Evolutionary conservation across 1,140 invertebrate genomes (phyloP), one percentile per base, ranked within the genome.

Genomic region (Drosophila watanabei): DNA sequence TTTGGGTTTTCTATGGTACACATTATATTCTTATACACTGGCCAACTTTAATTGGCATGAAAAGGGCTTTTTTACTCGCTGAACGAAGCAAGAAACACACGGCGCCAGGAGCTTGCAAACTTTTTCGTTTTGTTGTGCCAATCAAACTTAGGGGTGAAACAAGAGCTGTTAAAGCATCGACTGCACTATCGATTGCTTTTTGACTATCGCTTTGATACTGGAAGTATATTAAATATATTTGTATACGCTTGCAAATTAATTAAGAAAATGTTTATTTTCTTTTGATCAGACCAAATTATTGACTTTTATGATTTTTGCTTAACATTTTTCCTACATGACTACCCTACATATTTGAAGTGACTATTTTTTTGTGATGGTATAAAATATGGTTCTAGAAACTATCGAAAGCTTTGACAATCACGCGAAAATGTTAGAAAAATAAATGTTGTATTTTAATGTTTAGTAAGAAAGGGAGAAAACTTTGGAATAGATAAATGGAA

Each of bases 71-170:
- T 82, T 86, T 86, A 86, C 83, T 75, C 71, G 58, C n/a, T 58
- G 58, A 45, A 65, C 39, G 64, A 54, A 75, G 79, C 69, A 62
- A 71, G 61, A 77, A 81, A 68, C 61, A 46, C 49, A 51, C 41
- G 58, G 48, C 79, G 78, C 62, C 79, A 76, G 75, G 63, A 86
- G 69, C 52, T 82, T 48, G 72, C 82, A 75, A 73, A 52, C 73
- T 85, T 79, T 85, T 86, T 81, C 69, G 56, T 64, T 83, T 85
- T 85, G 82, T 87, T 84, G 82, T 84, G 82, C 82, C 65, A 33
- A 52, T 52, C 51, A 52, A 16, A 52, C 33, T 5, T 52, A 52
- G 30, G 18, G 51, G n/a, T 33, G 51, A n/a, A 14, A 35, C 4
- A 20, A 20, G 4, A 2, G 32, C 4, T 20, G 32, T 10, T 3